A percentile compares a stretch with the other conserved stretches of the same genome.
phyloP scores from a whole-genome alignment of 2,797 vertebrate species.

The Myotis daubentonii region DNA sequence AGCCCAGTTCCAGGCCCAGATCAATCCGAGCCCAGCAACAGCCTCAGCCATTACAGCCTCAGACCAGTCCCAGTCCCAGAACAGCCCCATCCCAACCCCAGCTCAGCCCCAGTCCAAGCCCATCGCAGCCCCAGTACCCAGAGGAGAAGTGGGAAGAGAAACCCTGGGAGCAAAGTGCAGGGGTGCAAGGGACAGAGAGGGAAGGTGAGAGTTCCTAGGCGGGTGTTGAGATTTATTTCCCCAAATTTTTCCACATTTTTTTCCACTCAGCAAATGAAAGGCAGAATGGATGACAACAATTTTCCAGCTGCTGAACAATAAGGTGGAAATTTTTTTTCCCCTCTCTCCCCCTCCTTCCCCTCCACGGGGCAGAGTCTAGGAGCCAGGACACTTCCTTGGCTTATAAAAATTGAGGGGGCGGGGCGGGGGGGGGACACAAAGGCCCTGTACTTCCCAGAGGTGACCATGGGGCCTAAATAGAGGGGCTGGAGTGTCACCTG shows the following conservation, averaged over 20 bases:
- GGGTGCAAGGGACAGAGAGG: background rate
- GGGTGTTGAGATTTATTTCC: conserved; percentile 73
- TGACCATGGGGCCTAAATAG: background rate
- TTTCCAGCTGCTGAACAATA: conserved; percentile 82
- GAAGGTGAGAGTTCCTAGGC: conserved; percentile 27
- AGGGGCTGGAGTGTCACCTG: background rate
- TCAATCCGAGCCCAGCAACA: background rate
- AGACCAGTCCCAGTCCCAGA: background rate
- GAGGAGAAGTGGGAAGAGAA: conserved; percentile 31
- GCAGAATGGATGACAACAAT: conserved; percentile 78
- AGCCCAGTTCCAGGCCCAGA: background rate
- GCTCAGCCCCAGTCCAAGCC: background rate
- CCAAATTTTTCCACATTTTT: conserved; percentile 78
- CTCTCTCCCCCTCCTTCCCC: background rate
- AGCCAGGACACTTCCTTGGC: conserved; percentile 61
- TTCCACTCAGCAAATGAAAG: conserved; percentile 77
- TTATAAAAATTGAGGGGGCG: background rate
- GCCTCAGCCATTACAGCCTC: background rate
- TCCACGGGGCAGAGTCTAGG: background rate
- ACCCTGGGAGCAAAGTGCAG: background rate
- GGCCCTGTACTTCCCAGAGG: background rate
- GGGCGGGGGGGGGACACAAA: fast-evolving
- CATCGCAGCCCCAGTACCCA: background rate
- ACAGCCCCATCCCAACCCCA: background rate
- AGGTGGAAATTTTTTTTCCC: conserved; percentile 72